Evolutionary conservation across 2,113 vertebrate species (phyloP), one percentile per base, ranked within the genome.

Genomic region (Eulemur rufifrons): DNA sequence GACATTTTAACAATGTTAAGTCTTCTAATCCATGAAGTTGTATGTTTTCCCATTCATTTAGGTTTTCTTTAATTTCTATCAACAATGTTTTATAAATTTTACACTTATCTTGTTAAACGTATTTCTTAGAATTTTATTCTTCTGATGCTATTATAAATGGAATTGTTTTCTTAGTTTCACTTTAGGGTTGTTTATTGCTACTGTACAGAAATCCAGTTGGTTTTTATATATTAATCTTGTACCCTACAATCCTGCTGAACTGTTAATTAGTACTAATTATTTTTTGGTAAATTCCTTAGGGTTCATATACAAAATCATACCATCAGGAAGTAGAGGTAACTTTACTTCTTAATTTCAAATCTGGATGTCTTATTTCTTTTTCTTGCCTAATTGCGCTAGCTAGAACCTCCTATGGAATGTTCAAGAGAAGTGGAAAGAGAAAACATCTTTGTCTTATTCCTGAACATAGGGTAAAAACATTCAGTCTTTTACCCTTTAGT

Each of bases 181-280:
- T 86, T 52, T 71, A 54, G 10, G 15, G 6, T 76, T 42, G 11
- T 45, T 89, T 17, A 42, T 42, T 69, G 39, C 50, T 89, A 77
- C 37, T 73, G 34, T 71, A n/a, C 45, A 61, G 78, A 93, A 95
- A 93, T 95, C 63, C n/a, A 93, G 52, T 71, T 37, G 54, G 50
- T 59, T 66, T 93, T 45, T 89, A 34, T 61, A 6, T 84, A 68
- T 59, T 32, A 25, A 50, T 90, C 25, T 25, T 95, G 32, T 68
- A 90, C 4, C 13, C 50, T 77, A 45, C 5, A 61, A 61, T 2
- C 20, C 47, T 78, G 52, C 56, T 69, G 71, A 85, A 21, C 39
- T 91, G 6, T 71, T 81, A 54, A 52, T 45, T 69, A 23, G 47
- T 76, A 74, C 17, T 61, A 61, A 66, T 89, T 68, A 14, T 32